Percentiles rank a stretch among this genome's conserved stretches.
Conservation (phyloP, 2,888 invertebrate genomes). For the Habroteleia sp. region DNA sequence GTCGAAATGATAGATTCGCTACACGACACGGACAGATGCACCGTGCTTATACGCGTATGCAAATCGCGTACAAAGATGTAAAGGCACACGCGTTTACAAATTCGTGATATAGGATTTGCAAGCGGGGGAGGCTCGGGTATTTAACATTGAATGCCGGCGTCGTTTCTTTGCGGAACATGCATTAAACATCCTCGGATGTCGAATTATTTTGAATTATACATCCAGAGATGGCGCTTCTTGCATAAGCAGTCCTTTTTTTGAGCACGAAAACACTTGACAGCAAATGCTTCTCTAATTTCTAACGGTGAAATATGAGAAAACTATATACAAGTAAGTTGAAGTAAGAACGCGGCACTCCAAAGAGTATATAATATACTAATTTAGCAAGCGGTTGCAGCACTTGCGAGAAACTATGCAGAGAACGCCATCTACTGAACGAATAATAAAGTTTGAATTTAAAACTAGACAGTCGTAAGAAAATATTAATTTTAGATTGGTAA, state of each 20-base stretch:
- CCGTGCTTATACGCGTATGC: conserved; percentile 30
- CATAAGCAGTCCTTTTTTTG: neutral
- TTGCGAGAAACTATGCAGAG: no score
- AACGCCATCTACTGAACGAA: no score
- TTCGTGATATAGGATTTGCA: conserved; percentile 49
- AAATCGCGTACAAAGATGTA: conserved; percentile 46
- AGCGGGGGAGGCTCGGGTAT: conserved; percentile 69
- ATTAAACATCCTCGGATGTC: conserved; percentile 78
- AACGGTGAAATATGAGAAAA: no score
- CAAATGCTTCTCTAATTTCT: neutral
- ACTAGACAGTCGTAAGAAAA: no score
- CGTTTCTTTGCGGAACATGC: conserved; percentile 68
- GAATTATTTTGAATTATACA: conserved; percentile 79
- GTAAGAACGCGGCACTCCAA: no score
- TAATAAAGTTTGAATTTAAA: no score
- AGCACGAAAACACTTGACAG: neutral
- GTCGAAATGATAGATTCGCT: conserved; percentile 49
- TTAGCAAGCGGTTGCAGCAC: no score
- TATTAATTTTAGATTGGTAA: no score
- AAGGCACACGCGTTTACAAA: conserved; percentile 60
- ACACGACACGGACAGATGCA: conserved; percentile 31
- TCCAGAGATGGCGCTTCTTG: conserved; percentile 47
- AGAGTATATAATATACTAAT: no score
- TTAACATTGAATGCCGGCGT: conserved; percentile 76
- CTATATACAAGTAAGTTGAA: no score